Base-by-base conservation (phyloP, 2,888 invertebrate species). In the Andrena chrysosceles region DNA sequence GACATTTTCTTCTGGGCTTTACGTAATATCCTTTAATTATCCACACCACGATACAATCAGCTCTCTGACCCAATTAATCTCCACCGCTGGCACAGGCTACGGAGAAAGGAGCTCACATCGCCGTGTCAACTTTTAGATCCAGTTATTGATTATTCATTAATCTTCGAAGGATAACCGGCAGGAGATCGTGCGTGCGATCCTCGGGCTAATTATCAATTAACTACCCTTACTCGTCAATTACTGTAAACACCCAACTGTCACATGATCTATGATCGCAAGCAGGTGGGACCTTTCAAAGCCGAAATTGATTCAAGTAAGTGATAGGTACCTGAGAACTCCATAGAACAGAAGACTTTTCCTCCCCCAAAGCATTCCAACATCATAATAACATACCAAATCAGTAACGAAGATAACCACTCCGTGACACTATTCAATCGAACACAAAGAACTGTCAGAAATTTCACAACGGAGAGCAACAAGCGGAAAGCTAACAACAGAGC, bases 1-100 rank as follows among this genome's bases (percentile, higher is more conserved):
- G 87, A 79, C 81, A 78, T 83, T 88, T 85, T 81, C 81, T 81
- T 83, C 68, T 52, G 4, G 49, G 64, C 69, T 77, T 87, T 84
- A 75, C 77, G 74, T 84, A 88, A 88, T 74, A 69, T 81, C 81
- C 81, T 72, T 88, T 88, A 86, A 88, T 86, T 88, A 84, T 81
- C 83, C 63, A 16, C 54, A 29, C 20, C 54, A 68, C 62, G 67
- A 20, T 69, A 54, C 66, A 69, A 82, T 77, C 76, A 77, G 66
- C 66, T 82, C 62, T 49, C 49, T 77, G 85, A 88, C 88, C 87
- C 69, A 88, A 88, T 88, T 88, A 83, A 84, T 88, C 80, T 66
- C 63, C 64, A 49, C 66, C 70, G 54, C 26, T 60, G 48, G 49
- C 73, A 23, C n/a, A 23, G 20, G 29, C 54, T 20, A 20, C 23